These are phyloP conservation scores for Pachyseris speciosa DNA, from an alignment of 64 coral and sea anemone species.

Conservation along the genomic window DNA sequence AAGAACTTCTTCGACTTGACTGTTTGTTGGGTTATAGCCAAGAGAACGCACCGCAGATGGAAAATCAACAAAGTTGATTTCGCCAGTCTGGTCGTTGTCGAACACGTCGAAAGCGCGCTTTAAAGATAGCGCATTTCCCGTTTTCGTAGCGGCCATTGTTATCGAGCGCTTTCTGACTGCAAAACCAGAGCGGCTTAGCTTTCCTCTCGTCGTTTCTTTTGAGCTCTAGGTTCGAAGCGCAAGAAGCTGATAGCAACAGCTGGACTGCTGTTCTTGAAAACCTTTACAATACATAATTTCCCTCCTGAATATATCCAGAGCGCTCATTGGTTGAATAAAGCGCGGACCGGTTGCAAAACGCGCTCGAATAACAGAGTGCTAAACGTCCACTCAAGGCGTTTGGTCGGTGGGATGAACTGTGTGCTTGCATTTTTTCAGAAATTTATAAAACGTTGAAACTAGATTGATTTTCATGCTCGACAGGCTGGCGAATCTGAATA, in stretches of 20 bases:
- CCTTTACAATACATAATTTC: constrained; percentile 27
- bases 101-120: constrained; percentile 62
- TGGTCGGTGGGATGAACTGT: too few relatives aligned
- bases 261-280: background rate
- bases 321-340: background rate
- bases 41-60: constrained; percentile 47
- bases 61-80: constrained; percentile 67
- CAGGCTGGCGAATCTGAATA: too few relatives aligned
- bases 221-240: background rate
- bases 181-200: background rate
- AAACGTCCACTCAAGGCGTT: too few relatives aligned
- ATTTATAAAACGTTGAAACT: too few relatives aligned
- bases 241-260: background rate
- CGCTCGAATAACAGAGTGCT: background rate
- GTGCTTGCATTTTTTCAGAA: too few relatives aligned
- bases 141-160: background rate
- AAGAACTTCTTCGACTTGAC: constrained; percentile 49
- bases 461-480: too few relatives aligned
- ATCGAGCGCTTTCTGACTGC: background rate
- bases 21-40: constrained; percentile 58
- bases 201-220: background rate
- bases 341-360: background rate
- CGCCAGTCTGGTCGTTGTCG: constrained; percentile 63
- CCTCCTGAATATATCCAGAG: background rate
- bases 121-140: background rate